Evolutionary conservation across 2,797 vertebrate genomes (phyloP).

Genomic region (Argentina silus): DNA sequence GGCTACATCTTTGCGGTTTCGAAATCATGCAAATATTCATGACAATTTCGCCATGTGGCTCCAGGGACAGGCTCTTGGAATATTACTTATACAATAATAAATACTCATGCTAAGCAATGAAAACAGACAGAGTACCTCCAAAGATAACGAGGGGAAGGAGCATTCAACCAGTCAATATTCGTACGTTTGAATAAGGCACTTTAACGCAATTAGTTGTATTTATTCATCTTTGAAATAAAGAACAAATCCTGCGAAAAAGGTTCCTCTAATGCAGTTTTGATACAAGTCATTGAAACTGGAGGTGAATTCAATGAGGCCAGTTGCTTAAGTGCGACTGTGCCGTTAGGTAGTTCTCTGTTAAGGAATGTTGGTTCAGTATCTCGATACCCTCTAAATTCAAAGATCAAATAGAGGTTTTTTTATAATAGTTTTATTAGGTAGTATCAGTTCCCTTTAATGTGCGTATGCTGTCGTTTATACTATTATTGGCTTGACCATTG

Average conservation of each 20-base stretch:
- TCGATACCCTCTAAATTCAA: slow-evolving; percentile 1
- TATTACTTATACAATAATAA: background rate
- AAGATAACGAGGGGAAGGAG: slow-evolving; percentile 2
- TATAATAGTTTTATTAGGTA: background rate
- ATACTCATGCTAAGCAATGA: background rate
- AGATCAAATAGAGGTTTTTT: background rate
- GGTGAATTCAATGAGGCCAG: background rate
- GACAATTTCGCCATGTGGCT: background rate
- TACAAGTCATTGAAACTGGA: background rate
- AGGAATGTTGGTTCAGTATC: slow-evolving; percentile 52
- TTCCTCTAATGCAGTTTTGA: background rate
- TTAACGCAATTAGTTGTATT: slow-evolving; percentile 25
- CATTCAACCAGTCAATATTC: slow-evolving; percentile 14
- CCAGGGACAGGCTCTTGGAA: background rate
- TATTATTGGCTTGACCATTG: background rate
- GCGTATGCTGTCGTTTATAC: background rate
- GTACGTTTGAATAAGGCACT: slow-evolving; percentile 43
- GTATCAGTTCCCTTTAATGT: slow-evolving; percentile 11
- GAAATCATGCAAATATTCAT: slow-evolving; percentile 20
- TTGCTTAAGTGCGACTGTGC: background rate
- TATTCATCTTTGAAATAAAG: slow-evolving; percentile 27
- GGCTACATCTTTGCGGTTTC: slow-evolving; percentile 11
- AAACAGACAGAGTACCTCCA: background rate
- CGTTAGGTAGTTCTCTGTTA: slow-evolving; percentile 40
- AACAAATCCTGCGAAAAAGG: slow-evolving; percentile 10